Evolutionary conservation across 2,113 vertebrate genomes (phyloP), one percentile per base, ranked within the genome.

Genomic region (Dipodomys merriami): DNA sequence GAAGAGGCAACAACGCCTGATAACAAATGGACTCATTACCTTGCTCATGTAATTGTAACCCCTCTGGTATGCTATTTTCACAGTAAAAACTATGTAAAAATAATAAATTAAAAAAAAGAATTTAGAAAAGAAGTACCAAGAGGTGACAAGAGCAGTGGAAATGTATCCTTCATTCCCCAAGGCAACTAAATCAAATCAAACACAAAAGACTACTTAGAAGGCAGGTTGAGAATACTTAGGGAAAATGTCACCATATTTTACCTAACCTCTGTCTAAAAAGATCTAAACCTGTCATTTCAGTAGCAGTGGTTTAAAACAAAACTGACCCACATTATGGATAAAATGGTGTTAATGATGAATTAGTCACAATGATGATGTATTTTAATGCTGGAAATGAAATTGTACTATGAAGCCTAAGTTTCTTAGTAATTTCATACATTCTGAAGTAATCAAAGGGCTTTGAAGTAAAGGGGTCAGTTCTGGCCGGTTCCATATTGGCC

Each of bases 291-390:
- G 1, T 23, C 5, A 71, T 77, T 86, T 76, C 44, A 72, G 20
- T 33, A 39, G 27, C 85, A 39, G 29, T n/a, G 6, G 15, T 77
- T 74, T 95, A 49, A 11, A 49, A 49, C 49, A 49, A 49, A 49
- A 49, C 6, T 49, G 49, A 49, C 49, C 49, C 49, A 65, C 13
- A 30, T 10, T 60, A 74, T 10, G 64, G 71, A 76, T 71, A 18
- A 60, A 79, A n/a, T 69, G 35, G 22, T 69, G 91, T 83, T 30
- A 71, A 71, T 79, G 13, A 16, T 46, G 82, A 90, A 68, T 71
- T 29, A 76, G 30, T 62, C 33, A 30, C 30, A 60, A 64, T 29
- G 46, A 62, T 82, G 68, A 4, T 72, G 9, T 82, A 0, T 57
- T 90, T 83, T 68, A 65, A 64, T 49, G 57, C 53, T 4, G 44